Conservation (phyloP, 1,140 invertebrate genomes). For the Brachionus rubens region DNA sequence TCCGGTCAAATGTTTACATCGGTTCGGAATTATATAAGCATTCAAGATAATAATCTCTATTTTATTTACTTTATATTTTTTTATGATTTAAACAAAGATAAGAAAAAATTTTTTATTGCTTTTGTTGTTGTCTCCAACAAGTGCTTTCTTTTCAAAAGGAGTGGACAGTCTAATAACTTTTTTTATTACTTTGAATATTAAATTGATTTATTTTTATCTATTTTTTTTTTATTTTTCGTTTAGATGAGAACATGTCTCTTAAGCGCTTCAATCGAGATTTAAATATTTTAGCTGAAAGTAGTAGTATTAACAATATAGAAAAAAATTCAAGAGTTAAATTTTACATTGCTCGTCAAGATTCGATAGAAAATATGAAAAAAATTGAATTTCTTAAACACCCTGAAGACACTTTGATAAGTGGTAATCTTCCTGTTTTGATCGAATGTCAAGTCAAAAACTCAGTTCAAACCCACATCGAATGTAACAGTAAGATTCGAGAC, state of each 20-base stretch:
- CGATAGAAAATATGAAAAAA: neutral
- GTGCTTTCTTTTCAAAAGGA: neutral
- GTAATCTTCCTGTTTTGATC: constrained; percentile 28
- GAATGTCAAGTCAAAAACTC: constrained; percentile 17
- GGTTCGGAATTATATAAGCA: neutral
- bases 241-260: constrained; percentile 12
- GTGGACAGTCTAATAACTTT: neutral
- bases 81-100: too few relatives aligned
- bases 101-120: too few relatives aligned
- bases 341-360: neutral
- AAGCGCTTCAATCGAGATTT: too few relatives aligned
- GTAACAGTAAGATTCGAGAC: neutral
- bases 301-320: neutral
- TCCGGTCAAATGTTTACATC: too few relatives aligned
- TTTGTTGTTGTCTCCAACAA: constrained; percentile 6
- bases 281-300: neutral
- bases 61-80: neutral
- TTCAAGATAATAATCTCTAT: neutral
- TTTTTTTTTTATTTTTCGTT: too few relatives aligned
- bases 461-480: constrained; percentile 9
- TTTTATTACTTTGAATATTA: neutral
- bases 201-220: constrained; percentile 21
- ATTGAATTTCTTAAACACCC: constrained; percentile 32
- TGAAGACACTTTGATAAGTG: neutral
- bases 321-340: constrained; percentile 26